phyloP scores from a whole-genome alignment of 2,797 vertebrate genomes.

The Anabacerthia variegaticeps region DNA sequence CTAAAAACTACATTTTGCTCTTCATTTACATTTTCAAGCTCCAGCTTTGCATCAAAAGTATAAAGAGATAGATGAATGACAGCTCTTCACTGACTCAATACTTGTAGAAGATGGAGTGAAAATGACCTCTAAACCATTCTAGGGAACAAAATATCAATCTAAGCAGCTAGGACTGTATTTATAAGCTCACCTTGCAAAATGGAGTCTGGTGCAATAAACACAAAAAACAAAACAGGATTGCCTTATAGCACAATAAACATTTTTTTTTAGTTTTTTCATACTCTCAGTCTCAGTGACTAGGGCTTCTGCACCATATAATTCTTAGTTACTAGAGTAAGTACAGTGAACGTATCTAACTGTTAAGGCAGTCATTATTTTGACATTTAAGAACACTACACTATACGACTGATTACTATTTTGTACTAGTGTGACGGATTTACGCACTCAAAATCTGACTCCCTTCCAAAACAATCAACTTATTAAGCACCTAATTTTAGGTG shows the following conservation, averaged over 20 bases:
- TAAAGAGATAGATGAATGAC: not conserved
- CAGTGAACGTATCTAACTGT: not conserved
- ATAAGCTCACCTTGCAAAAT: not conserved
- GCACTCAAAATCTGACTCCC: not conserved
- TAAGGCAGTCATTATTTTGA: not conserved
- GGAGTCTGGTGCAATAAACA: not conserved
- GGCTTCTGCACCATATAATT: not conserved
- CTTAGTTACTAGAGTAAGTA: not conserved
- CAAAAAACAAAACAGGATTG: not conserved
- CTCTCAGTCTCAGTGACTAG: not conserved
- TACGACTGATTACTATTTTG: not conserved
- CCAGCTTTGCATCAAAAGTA: not conserved
- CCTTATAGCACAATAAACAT: not conserved
- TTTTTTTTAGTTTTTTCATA: not conserved
- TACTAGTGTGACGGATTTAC: not conserved
- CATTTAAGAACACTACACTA: not conserved
- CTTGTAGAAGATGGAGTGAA: not conserved
- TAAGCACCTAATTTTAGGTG: not conserved
- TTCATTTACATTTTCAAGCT: not conserved
- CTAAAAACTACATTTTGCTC: not conserved
- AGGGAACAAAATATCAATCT: not conserved
- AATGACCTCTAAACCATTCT: not conserved
- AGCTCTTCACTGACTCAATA: not conserved
- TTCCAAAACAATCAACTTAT: constrained; percentile 13
- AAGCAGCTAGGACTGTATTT: not conserved